A percentile compares a stretch with the other conserved stretches of the same genome.
These are phyloP conservation scores for Promerops cafer DNA, from an alignment of 2,113 vertebrate species.

Conservation along the genomic window DNA sequence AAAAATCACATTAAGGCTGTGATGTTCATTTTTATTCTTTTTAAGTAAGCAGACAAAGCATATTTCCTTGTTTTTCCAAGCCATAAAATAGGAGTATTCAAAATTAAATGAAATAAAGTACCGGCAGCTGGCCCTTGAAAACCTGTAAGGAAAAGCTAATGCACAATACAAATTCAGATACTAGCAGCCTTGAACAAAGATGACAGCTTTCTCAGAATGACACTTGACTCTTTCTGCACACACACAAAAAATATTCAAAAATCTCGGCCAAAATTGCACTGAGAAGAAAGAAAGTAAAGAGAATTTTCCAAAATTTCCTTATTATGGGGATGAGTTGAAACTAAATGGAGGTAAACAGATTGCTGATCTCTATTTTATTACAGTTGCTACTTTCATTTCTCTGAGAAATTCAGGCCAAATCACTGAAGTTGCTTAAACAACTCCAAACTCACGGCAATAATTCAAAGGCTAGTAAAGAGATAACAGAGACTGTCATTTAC, in stretches of 20 bases:
- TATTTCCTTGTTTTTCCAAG: constrained; percentile 15
- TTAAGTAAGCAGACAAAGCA: constrained; percentile 7
- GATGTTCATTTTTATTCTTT: constrained; percentile 9
- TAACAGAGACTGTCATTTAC: not conserved
- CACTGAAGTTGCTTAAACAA: not conserved
- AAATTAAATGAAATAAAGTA: constrained; percentile 42
- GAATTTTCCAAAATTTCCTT: not conserved
- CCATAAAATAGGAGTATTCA: not conserved
- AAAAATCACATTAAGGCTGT: not conserved
- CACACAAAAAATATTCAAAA: not conserved
- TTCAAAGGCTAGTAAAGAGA: not conserved
- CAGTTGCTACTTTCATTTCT: not conserved
- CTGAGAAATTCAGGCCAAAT: not conserved
- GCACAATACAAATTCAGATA: constrained; percentile 5
- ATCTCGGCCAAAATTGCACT: not conserved
- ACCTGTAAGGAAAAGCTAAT: not conserved
- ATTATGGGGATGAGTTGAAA: not conserved
- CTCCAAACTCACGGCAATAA: not conserved
- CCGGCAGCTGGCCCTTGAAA: not conserved
- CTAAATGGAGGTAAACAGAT: not conserved
- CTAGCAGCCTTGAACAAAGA: constrained; percentile 18
- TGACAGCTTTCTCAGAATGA: not conserved
- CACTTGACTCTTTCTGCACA: not conserved
- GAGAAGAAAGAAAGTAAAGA: not conserved
- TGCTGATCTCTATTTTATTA: not conserved